Percentiles rank a stretch among this genome's conserved stretches.
These are phyloP conservation scores for Trissolcus basalis DNA, from an alignment of 1,140 invertebrate species.

Conservation along the genomic window DNA sequence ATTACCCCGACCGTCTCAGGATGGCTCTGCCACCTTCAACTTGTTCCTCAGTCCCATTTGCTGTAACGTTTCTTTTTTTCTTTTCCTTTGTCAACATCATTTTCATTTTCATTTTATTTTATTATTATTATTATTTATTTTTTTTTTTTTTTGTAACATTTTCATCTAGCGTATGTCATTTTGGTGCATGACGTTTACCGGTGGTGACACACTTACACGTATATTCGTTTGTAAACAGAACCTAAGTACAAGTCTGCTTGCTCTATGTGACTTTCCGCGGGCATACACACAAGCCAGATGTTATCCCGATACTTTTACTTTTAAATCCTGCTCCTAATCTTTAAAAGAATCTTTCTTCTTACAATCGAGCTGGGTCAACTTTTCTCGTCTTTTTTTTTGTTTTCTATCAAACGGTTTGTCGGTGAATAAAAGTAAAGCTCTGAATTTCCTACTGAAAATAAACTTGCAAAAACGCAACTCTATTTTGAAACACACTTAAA, in stretches of 20 bases:
- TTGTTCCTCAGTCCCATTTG: too few relatives aligned
- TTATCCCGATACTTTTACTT: conserved; percentile 59
- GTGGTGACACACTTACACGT: conserved; percentile 53
- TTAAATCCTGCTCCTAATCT: conserved; percentile 54
- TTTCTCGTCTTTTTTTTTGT: conserved; percentile 38
- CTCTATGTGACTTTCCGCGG: conserved; percentile 39
- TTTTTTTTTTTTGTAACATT: too few relatives aligned
- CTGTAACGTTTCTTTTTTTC: too few relatives aligned
- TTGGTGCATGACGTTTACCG: conserved; percentile 53
- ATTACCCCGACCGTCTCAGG: too few relatives aligned
- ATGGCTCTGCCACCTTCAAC: too few relatives aligned
- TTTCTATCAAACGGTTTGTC: conserved; percentile 50
- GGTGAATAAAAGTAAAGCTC: conserved; percentile 41
- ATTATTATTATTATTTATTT: too few relatives aligned
- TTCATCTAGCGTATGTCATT: conserved; percentile 44
- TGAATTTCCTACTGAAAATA: conserved; percentile 3
- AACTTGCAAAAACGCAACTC: conserved; percentile 3
- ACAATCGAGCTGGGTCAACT: conserved; percentile 52
- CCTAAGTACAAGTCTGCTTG: conserved; percentile 37
- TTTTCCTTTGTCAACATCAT: too few relatives aligned
- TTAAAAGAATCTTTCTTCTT: conserved; percentile 53
- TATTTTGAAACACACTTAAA: too few relatives aligned
- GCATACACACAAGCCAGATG: conserved; percentile 43
- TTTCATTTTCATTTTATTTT: too few relatives aligned
- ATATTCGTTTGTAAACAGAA: conserved; percentile 53